phyloP scores from a whole-genome alignment of 1,140 invertebrate species.

The Protaetia brevitarsis region DNA sequence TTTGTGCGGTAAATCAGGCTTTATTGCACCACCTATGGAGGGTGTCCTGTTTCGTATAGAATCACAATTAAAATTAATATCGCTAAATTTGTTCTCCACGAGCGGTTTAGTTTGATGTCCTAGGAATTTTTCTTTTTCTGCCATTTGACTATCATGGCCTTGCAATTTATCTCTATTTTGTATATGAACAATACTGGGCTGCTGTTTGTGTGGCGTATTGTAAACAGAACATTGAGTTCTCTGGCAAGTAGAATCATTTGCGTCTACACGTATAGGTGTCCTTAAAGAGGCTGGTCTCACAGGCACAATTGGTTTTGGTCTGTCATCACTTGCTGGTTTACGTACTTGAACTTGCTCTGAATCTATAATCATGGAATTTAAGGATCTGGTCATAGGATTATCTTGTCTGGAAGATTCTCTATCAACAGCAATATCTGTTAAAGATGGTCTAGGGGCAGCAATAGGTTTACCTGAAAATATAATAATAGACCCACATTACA shows the following conservation, averaged over 20 bases:
- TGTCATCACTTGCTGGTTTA: slow-evolving; percentile 28
- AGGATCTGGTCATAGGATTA: not conserved
- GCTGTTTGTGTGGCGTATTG: slow-evolving; percentile 35
- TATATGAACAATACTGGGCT: slow-evolving; percentile 44
- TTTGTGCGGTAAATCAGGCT: slow-evolving; percentile 26
- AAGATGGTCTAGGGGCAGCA: slow-evolving; percentile 32
- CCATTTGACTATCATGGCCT: slow-evolving; percentile 46
- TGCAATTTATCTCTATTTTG: slow-evolving; percentile 35
- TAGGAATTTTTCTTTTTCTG: slow-evolving; percentile 45
- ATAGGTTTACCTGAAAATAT: slow-evolving; percentile 32
- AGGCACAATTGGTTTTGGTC: slow-evolving; percentile 63
- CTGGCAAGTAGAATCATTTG: slow-evolving; percentile 46
- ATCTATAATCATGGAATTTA: slow-evolving; percentile 31
- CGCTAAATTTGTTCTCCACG: slow-evolving; percentile 35
- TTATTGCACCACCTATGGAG: slow-evolving; percentile 30
- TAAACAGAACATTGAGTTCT: slow-evolving; percentile 44
- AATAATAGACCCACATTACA: not conserved
- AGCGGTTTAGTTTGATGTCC: slow-evolving; percentile 33
- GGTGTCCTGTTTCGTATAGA: slow-evolving; percentile 9
- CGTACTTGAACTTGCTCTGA: slow-evolving; percentile 36
- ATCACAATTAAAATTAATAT: slow-evolving; percentile 35
- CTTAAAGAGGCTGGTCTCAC: slow-evolving; percentile 66
- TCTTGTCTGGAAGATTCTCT: not conserved
- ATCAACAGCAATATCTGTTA: not conserved
- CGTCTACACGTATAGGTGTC: slow-evolving; percentile 50